Base-by-base conservation (phyloP, 92 coral and sea anemone genomes). In the Hydrozoanthus gracilis region DNA sequence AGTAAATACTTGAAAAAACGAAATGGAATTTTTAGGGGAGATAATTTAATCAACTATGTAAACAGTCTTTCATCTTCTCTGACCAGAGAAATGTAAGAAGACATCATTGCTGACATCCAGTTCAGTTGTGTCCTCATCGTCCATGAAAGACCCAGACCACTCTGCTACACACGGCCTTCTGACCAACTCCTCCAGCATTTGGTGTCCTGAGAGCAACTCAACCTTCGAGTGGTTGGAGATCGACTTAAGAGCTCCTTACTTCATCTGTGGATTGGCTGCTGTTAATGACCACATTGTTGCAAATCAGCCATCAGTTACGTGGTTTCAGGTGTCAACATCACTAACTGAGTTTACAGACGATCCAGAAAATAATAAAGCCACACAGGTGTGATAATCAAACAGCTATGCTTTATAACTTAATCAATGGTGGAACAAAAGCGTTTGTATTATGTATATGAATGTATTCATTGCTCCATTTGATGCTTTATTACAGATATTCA, bases 191-290 rank as follows among this genome's bases (percentile, higher is more conserved):
- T 17, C 79, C n/a, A 50, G 60, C 15, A 75, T 75, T 15, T 75
- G 79, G 79, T 75, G 79, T 52, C 79, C 79, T 15, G 62, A 27
- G 61, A 76, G 65, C 39, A 51, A 76, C 44, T 76, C 47, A 5
- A 17, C 79, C 10, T 50, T 35, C 79, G 79, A 76, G 20, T 76
- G 79, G 79, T 47, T 76, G 14, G 44, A 76, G 64, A 62, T 76
- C 45, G 79, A 76, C 79, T 51, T 76, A 16, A 62, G 79, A 49
- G 79, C 65, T 49, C 47, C 18, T 3, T 51, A 51, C 62, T 48
- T 51, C 13, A 20, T 76, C n/a, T 76, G 79, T 50, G 79, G 79
- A 17, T 52, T 76, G 79, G 62, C 79, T 15, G 79, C 79, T 16
- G 79, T 76, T 13, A 76, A 76, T 51, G 65, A 76, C 79, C 16